Evolutionary conservation across 2,797 vertebrate genomes (phyloP).

Genomic region (Taeniopygia guttata): DNA sequence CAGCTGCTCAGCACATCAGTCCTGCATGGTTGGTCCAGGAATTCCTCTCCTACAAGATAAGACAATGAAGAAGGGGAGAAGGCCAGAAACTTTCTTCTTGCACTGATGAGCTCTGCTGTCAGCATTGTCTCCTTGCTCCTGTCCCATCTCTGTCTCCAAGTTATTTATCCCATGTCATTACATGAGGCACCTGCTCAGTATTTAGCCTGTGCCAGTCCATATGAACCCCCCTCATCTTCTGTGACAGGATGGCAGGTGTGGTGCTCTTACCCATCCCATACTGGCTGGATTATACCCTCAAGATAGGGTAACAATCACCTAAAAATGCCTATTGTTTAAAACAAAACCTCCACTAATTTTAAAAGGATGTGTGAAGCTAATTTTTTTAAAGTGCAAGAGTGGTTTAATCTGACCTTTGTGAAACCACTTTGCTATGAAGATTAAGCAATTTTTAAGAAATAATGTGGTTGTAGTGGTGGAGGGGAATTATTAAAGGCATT

Average conservation of each 20-base stretch:
- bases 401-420: neutral
- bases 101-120: neutral
- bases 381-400: neutral
- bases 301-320: neutral
- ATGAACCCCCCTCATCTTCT: neutral
- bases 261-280: neutral
- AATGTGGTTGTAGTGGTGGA: no score
- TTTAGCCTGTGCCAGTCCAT: neutral
- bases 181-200: neutral
- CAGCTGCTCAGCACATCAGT: neutral
- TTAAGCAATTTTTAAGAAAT: neutral
- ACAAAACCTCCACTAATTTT: neutral
- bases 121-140: neutral
- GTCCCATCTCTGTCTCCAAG: neutral
- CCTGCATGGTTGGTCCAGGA: neutral
- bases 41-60: neutral
- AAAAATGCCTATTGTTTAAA: neutral
- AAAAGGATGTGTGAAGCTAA: neutral
- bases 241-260: neutral
- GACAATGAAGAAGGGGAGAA: neutral
- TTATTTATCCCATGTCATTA: neutral
- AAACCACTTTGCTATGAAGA: neutral
- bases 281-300: neutral
- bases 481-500: neutral
- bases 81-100: neutral